phyloP scores from a whole-genome alignment of 1,140 invertebrate species.

The Camponotus vicinus region DNA sequence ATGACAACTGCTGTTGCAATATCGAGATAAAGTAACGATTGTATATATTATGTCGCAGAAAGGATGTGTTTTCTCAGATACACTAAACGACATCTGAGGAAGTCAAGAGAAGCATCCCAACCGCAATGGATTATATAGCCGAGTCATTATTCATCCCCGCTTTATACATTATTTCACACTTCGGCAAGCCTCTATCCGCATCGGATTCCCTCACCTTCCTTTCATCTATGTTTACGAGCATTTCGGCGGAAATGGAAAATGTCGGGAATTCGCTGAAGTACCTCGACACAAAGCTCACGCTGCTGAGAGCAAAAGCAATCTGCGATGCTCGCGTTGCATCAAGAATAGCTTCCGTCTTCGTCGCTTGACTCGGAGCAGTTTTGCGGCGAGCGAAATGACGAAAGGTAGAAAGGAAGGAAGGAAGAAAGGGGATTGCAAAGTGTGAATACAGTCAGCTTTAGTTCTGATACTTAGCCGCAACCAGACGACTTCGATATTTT shows the following conservation, averaged over 20 bases:
- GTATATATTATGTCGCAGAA: background rate
- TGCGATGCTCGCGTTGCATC: constrained; percentile 63
- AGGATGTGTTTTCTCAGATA: constrained; percentile 17
- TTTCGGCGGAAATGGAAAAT: constrained; percentile 73
- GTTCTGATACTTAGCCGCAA: constrained; percentile 14
- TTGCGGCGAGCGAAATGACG: constrained; percentile 20
- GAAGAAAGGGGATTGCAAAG: background rate
- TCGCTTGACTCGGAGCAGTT: constrained; percentile 44
- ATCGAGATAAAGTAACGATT: background rate
- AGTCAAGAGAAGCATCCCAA: constrained; percentile 7
- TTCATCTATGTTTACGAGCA: constrained; percentile 65
- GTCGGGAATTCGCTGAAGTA: constrained; percentile 67
- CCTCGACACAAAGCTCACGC: constrained; percentile 61
- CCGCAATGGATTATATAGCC: constrained; percentile 55
- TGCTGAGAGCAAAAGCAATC: constrained; percentile 67
- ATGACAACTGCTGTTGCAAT: background rate
- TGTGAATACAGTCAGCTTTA: constrained; percentile 35
- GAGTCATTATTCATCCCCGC: constrained; percentile 66
- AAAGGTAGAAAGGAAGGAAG: background rate
- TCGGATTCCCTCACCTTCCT: background rate
- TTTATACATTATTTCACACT: constrained; percentile 72
- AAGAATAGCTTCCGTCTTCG: constrained; percentile 64
- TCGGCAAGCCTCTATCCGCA: constrained; percentile 45
- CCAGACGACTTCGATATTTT: background rate
- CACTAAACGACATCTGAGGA: constrained; percentile 21